Conservation (phyloP, 92 coral and sea anemone species). For the Porites evermanni region DNA sequence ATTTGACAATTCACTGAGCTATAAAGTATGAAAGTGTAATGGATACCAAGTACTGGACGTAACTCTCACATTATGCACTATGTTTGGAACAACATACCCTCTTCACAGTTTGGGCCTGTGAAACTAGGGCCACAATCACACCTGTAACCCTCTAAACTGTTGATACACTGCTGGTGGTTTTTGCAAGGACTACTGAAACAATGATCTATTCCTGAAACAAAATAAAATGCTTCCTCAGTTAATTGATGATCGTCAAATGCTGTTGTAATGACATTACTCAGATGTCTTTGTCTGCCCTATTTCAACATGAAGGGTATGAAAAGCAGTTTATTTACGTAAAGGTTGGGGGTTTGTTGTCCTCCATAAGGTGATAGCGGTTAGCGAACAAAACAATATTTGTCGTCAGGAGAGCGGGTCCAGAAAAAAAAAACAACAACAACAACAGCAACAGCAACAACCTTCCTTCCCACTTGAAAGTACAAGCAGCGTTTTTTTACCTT, state of each 20-base stretch:
- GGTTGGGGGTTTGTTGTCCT: too few species aligned
- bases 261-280: neutral
- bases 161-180: neutral
- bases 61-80: neutral
- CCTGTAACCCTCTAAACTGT: neutral
- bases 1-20: too few species aligned
- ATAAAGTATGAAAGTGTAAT: too few species aligned
- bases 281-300: neutral
- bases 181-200: constrained; percentile 33
- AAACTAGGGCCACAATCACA: constrained; percentile 9
- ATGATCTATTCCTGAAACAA: constrained; percentile 26
- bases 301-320: too few species aligned
- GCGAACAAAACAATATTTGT: too few species aligned
- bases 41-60: too few species aligned
- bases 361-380: too few species aligned
- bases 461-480: too few species aligned
- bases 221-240: neutral
- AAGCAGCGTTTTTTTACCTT: constrained; percentile 6
- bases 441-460: too few species aligned
- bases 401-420: too few species aligned
- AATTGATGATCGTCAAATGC: neutral
- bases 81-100: neutral
- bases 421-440: too few species aligned
- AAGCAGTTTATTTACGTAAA: too few species aligned
- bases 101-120: constrained; percentile 23